These are phyloP conservation scores for Alces alces DNA, from an alignment of 2,113 vertebrate species.

Conservation along the genomic window DNA sequence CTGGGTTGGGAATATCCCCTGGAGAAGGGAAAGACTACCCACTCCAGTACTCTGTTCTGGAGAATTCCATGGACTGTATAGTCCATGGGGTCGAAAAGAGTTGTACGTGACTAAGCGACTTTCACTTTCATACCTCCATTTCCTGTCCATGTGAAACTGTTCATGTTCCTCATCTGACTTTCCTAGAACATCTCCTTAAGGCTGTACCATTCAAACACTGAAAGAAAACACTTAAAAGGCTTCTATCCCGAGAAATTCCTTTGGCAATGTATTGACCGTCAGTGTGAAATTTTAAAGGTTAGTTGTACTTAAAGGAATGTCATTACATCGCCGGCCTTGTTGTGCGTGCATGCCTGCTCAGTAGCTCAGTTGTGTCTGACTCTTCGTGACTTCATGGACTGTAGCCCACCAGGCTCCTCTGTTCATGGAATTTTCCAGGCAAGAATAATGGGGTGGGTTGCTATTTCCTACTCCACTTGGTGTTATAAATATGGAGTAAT, in stretches of 20 bases:
- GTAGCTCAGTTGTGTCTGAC: not conserved
- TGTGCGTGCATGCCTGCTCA: not conserved
- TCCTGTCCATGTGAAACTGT: slow-evolving; percentile 16
- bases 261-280: not conserved
- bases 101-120: not conserved
- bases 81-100: not conserved
- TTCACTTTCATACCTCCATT: not conserved
- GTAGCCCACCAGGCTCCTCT: not conserved
- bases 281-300: not conserved
- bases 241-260: not conserved
- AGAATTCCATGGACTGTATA: not conserved
- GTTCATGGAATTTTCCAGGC: not conserved
- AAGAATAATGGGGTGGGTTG: not conserved
- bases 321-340: not conserved
- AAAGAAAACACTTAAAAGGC: not conserved
- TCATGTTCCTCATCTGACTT: not conserved
- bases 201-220: not conserved
- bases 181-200: not conserved
- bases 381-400: not conserved
- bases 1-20: not conserved
- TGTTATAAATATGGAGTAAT: slow-evolving; percentile 12
- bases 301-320: not conserved
- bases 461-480: not conserved
- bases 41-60: not conserved
- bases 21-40: not conserved